Evolutionary conservation across 2,113 vertebrate species (phyloP), one percentile per base, ranked within the genome.

Genomic region (Corythornis vintsioides): DNA sequence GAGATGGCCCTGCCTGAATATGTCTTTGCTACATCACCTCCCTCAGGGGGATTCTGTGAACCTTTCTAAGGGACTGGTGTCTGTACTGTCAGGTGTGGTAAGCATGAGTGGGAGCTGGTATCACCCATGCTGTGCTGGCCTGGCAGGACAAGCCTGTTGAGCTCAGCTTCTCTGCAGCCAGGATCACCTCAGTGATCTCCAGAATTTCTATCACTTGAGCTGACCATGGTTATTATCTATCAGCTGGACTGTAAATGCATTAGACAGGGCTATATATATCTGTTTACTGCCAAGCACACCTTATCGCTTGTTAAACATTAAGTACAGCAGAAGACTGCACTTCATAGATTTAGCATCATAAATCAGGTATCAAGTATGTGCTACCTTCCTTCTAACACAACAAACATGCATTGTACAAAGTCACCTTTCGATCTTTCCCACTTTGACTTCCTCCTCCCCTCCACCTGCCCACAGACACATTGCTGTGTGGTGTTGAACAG

Each of bases 261-360:
- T 29, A 88, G 38, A 65, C 33, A 31, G 56, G 63, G 63, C 60
- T 63, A 60, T 52, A 16, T 5, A 19, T 40, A 69, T 22, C 22
- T 31, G 14, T 25, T 77, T 40, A 80, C 52, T 65, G 48, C 48
- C 40, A 13, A 83, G 73, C 24, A 74, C n/a, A 38, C 24, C 82
- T 96, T 92, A 95, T 89, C 52, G 0, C 43, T 45, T 16, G 91
- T 89, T 95, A 93, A 94, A 91, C 43, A 88, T 95, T 91, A 94
- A 92, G 56, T 79, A 6, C 64, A 76, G 66, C 42, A 78, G 28
- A 42, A 84, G 18, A 25, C 43, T 7, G 11, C 20, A 28, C 21
- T 86, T 86, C 33, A 43, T 13, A 57, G 50, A 50, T 38, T 76
- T 6, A 56, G 42, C 26, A 25, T 78, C 87, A 61, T 67, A 93